Evolutionary conservation across 2,888 invertebrate species (phyloP).

Genomic region (Euzophera pinguis): DNA sequence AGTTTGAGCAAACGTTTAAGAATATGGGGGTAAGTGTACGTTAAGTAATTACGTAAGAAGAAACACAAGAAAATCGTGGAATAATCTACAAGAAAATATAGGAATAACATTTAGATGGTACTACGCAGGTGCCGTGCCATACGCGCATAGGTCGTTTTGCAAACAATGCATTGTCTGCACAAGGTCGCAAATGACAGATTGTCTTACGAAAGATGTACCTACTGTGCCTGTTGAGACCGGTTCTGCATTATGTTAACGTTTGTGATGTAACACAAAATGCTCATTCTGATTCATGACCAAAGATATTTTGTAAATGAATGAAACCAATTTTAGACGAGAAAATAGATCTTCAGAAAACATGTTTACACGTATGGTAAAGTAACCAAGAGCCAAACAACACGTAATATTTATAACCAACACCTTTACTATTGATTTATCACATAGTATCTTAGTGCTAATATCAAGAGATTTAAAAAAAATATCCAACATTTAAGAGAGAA

Average conservation of each 20-base stretch:
- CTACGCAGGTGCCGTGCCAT: conserved; percentile 18
- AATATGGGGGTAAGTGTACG: no score
- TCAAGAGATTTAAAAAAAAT: background rate
- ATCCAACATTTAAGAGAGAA: background rate
- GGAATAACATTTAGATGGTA: background rate
- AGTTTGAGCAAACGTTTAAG: no score
- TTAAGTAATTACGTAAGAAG: no score
- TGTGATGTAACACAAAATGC: background rate
- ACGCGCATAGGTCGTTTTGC: conserved; percentile 22
- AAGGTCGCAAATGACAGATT: conserved; percentile 43
- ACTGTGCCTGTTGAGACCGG: background rate
- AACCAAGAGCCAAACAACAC: no score
- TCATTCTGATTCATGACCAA: background rate
- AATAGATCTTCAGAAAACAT: no score
- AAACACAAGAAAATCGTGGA: no score
- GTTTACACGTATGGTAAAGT: no score
- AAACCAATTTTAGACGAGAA: no score
- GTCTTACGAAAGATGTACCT: conserved; percentile 26
- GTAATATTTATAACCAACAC: no score
- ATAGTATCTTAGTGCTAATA: no score
- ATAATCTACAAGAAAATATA: background rate
- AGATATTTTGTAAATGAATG: no score
- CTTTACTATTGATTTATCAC: no score
- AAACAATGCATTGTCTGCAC: conserved; percentile 39
- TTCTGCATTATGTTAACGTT: conserved; percentile 1